These are phyloP conservation scores for Siniperca scherzeri DNA, from an alignment of 2,797 vertebrate species.

Conservation along the genomic window DNA sequence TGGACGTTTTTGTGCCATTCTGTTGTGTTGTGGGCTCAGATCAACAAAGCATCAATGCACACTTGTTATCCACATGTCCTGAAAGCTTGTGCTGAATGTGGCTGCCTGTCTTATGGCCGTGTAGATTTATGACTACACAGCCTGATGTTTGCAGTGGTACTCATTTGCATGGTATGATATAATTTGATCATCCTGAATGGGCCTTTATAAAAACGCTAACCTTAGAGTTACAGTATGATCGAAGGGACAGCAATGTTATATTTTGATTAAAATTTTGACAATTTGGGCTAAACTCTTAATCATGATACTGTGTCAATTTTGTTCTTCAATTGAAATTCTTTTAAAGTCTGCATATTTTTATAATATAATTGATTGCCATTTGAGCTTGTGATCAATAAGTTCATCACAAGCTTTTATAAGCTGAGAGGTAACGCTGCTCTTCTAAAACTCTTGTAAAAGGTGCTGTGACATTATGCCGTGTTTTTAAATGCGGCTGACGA, in stretches of 20 bases:
- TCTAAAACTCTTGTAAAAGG: background rate
- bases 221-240: background rate
- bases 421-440: background rate
- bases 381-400: no score
- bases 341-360: background rate
- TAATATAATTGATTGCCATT: no score
- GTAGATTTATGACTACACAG: background rate
- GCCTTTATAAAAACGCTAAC: background rate
- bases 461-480: no score
- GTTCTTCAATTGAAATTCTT: background rate
- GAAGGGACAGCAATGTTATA: background rate
- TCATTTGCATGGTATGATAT: slow-evolving; percentile 30
- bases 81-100: background rate
- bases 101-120: background rate
- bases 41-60: background rate
- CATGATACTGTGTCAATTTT: background rate
- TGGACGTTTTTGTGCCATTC: background rate
- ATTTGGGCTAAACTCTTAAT: background rate
- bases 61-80: background rate
- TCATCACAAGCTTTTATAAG: no score
- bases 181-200: background rate
- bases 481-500: background rate
- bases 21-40: background rate
- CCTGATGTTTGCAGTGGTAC: background rate
- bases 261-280: background rate